Conservation (phyloP, 1,140 invertebrate species). For the Heliconius hermathena region DNA sequence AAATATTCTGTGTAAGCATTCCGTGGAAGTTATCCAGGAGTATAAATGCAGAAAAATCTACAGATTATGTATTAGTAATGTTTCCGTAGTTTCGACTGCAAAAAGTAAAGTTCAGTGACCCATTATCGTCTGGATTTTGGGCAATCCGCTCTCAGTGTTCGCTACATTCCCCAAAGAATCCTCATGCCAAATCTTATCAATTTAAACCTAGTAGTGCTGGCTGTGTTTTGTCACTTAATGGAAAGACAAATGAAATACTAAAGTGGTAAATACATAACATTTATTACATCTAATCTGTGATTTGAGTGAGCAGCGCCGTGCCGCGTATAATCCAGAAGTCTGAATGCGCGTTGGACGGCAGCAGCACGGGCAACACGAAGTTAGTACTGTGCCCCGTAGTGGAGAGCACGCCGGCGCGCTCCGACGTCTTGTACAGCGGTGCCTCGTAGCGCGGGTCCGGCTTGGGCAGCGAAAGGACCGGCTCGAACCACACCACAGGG, state of each 20-base stretch:
- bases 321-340: constrained; percentile 94
- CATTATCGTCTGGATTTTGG: no score
- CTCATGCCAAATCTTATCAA: no score
- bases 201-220: no score
- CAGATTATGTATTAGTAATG: no score
- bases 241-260: neutral
- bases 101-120: no score
- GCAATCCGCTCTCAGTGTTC: no score
- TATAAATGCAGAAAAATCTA: no score
- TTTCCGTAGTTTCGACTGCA: no score
- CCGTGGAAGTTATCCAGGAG: no score
- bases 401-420: constrained; percentile 90
- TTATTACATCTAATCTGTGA: constrained; percentile 74
- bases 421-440: constrained; percentile 93
- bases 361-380: constrained; percentile 90
- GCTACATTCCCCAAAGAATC: no score
- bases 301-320: constrained; percentile 90
- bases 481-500: constrained; percentile 89
- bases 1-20: neutral
- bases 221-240: neutral
- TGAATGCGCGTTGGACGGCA: constrained; percentile 84
- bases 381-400: constrained; percentile 95
- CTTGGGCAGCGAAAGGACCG: constrained; percentile 83
- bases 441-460: constrained; percentile 87
- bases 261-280: neutral